phyloP scores from a whole-genome alignment of 1,140 invertebrate species.

The Orius insidiosus region DNA sequence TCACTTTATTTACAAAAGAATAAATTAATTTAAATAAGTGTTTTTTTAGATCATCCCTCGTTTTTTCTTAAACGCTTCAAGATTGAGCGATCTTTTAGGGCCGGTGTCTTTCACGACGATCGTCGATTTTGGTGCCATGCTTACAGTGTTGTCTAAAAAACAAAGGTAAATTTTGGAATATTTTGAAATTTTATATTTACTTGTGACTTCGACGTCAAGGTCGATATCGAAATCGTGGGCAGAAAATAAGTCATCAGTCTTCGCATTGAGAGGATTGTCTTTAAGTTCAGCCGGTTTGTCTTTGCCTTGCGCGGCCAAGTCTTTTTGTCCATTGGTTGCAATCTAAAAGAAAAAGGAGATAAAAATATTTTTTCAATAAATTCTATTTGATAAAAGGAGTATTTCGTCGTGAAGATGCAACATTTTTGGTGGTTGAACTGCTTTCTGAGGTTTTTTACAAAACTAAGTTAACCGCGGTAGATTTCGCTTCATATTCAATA shows the following conservation, averaged over 20 bases:
- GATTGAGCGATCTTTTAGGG: constrained; percentile 74
- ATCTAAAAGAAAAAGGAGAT: neutral
- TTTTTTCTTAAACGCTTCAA: constrained; percentile 94
- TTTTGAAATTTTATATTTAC: constrained; percentile 32
- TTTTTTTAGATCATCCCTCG: constrained; percentile 50
- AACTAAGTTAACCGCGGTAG: no score
- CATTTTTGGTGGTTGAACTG: no score
- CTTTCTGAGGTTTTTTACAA: no score
- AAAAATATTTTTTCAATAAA: neutral
- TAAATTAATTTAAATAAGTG: no score
- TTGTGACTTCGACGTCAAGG: constrained; percentile 63
- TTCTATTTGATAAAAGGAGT: no score
- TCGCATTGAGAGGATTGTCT: constrained; percentile 9
- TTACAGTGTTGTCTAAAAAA: constrained; percentile 42
- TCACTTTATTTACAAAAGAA: no score
- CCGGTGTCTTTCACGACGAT: constrained; percentile 57
- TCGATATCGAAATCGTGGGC: constrained; percentile 96
- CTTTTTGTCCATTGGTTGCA: constrained; percentile 10
- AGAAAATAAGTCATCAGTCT: constrained; percentile 61
- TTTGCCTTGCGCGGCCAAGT: constrained; percentile 26
- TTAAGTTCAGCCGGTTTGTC: constrained; percentile 18
- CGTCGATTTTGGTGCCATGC: constrained; percentile 53
- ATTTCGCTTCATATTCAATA: no score
- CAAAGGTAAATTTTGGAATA: constrained; percentile 2
- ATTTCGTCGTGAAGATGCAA: no score